Base-by-base conservation (phyloP, 2,113 vertebrate genomes). In the Neomonachus schauinslandi region DNA sequence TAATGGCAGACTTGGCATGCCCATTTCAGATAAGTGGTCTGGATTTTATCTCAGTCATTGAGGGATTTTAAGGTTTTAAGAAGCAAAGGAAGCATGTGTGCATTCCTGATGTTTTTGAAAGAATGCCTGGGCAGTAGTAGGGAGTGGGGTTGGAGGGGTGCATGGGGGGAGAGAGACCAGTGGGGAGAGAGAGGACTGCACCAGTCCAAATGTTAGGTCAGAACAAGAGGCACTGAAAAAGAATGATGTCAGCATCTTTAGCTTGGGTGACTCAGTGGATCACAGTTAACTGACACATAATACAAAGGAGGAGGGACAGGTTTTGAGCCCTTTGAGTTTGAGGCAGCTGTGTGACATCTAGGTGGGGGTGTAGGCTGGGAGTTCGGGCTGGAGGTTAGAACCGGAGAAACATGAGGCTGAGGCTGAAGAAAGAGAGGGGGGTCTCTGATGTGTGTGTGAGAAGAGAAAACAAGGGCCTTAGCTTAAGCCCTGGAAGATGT, bases 61-160 rank as follows among this genome's bases (percentile, higher is more conserved):
- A 49, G 63, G 82, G 57, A 69, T 81, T 57, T 80, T 86, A 72
- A 86, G 71, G 39, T 71, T 93, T 87, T 74, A 91, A 91, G 92
- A 76, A 71, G 36, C 89, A 86, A 57, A 97, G 85, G 91, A 77
- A 80, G 57, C 63, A 79, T 36, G 2, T 83, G 63, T 72, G 22
- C 81, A 72, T 96, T 82, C 92, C 72, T 76, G 21, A 96, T 42
- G 55, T 42, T 88, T 93, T 39, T 80, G 76, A 83, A 94, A 95
- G 65, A 82, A 19, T n/a, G 42, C 42, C 85, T 12, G 22, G 57
- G 77, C 39, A 46, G 33, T 39, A 19, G 49, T 51, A 15, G 82
- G 72, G 74, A 93, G 31, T 33, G 7, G 61, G 86, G 57, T 31
- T 57, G 39, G 61, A 59, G 49, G 26, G 63, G 39, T 39, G 46